phyloP scores from a whole-genome alignment of 2,888 invertebrate genomes.

The Dryadula phaetusa region DNA sequence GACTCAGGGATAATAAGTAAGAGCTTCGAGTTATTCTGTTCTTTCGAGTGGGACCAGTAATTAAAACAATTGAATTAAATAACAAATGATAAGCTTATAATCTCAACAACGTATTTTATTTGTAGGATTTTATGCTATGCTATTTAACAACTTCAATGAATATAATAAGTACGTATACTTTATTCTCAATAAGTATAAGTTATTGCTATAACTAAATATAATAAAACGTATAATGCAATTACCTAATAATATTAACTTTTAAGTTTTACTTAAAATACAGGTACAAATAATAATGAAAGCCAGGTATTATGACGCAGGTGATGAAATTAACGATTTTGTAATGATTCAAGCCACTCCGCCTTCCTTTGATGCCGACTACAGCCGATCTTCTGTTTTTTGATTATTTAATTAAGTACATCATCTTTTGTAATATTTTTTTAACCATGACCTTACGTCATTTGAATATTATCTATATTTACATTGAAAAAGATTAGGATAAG shows the following conservation, averaged over 20 bases:
- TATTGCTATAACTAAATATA: not conserved
- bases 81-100: too few relatives aligned
- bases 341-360: conserved; percentile 65
- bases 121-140: too few relatives aligned
- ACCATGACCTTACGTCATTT: not conserved
- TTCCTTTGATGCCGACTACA: conserved; percentile 43
- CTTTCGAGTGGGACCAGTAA: too few relatives aligned
- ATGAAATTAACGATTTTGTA: conserved; percentile 67
- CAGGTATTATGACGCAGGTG: conserved; percentile 70
- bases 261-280: not conserved
- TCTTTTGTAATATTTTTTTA: not conserved
- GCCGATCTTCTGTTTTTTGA: conserved; percentile 29
- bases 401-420: conserved; percentile 32
- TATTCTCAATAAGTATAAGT: too few relatives aligned
- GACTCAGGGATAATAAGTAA: too few relatives aligned
- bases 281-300: conserved; percentile 33
- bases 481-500: not conserved
- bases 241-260: not conserved
- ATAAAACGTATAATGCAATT: not conserved
- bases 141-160: too few relatives aligned
- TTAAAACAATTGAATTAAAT: too few relatives aligned
- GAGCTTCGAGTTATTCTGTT: too few relatives aligned
- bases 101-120: too few relatives aligned
- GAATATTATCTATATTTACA: not conserved
- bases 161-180: too few relatives aligned